Conservation (phyloP, 1,140 invertebrate genomes). For the Rhizoglyphus robini region DNA sequence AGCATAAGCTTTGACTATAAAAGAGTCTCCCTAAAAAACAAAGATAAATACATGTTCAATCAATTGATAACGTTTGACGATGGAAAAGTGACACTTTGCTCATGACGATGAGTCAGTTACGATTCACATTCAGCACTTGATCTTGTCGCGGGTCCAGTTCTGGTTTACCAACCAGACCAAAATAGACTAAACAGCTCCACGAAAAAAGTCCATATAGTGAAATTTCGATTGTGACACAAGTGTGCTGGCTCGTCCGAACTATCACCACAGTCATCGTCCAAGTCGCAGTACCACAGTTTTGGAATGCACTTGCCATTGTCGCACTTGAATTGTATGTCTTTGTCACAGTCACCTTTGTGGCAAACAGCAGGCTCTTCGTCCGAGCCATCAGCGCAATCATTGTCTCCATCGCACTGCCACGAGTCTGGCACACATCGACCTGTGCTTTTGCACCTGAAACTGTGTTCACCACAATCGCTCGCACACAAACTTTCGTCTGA, state of each 20-base stretch:
- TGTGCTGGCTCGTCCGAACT: slow-evolving; percentile 66
- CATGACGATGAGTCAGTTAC: too few species aligned
- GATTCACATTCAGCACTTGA: too few species aligned
- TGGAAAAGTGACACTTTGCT: too few species aligned
- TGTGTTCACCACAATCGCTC: slow-evolving; percentile 56
- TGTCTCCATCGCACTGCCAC: slow-evolving; percentile 83
- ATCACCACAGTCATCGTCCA: slow-evolving; percentile 74
- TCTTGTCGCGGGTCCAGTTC: too few species aligned
- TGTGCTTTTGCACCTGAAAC: slow-evolving; percentile 79
- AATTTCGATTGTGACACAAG: slow-evolving; percentile 49
- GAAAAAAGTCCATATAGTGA: too few species aligned
- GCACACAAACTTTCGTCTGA: slow-evolving; percentile 34
- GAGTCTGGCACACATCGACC: slow-evolving; percentile 81
- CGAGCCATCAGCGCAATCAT: slow-evolving; percentile 82
- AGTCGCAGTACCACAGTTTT: slow-evolving; percentile 77
- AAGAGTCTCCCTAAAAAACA: too few species aligned
- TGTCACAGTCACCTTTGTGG: slow-evolving; percentile 63
- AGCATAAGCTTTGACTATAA: too few species aligned
- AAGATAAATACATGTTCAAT: too few species aligned
- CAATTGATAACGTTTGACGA: too few species aligned
- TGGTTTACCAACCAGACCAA: too few species aligned
- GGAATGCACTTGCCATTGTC: slow-evolving; percentile 91
- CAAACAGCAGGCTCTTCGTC: slow-evolving; percentile 81
- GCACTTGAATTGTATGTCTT: slow-evolving; percentile 43
- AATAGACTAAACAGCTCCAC: too few species aligned